Evolutionary conservation across 2,888 invertebrate genomes (phyloP).

Genomic region (Agrilus cyanescens): DNA sequence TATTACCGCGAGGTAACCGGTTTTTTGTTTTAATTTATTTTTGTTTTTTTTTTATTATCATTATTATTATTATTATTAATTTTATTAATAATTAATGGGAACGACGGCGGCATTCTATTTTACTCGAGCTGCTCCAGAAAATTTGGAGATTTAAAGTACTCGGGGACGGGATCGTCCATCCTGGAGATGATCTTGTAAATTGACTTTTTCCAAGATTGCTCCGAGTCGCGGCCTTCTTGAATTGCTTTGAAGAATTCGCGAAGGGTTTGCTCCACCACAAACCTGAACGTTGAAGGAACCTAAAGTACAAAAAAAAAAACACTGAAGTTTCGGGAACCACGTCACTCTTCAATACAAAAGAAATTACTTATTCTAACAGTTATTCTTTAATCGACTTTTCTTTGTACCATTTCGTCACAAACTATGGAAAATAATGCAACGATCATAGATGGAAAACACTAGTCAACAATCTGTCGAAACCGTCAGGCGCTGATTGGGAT

Average conservation of each 20-base stretch:
- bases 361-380: no score
- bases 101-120: conserved; percentile 25
- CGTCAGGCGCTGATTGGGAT: no score
- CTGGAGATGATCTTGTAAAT: conserved; percentile 99
- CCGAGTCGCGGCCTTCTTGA: conserved; percentile 89
- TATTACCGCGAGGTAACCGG: conserved; percentile 18
- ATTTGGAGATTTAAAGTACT: conserved; percentile 99
- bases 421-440: no score
- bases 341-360: no score
- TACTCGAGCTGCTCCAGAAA: conserved; percentile 98
- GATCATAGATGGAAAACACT: no score
- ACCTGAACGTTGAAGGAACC: conserved; percentile 96
- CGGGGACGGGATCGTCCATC: conserved; percentile 97
- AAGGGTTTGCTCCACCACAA: conserved; percentile 93
- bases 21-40: conserved; percentile 12
- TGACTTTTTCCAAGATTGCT: conserved; percentile 99
- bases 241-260: conserved; percentile 99
- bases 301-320: conserved; percentile 34
- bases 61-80: no score
- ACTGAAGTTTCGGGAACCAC: not conserved
- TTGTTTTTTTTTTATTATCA: no score
- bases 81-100: conserved; percentile 17
- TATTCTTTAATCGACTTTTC: no score
- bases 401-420: no score
- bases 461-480: no score